Percentiles rank a stretch among this genome's conserved stretches.
These are phyloP conservation scores for Chrosomus eos DNA, from an alignment of 2,797 vertebrate genomes.

Conservation along the genomic window DNA sequence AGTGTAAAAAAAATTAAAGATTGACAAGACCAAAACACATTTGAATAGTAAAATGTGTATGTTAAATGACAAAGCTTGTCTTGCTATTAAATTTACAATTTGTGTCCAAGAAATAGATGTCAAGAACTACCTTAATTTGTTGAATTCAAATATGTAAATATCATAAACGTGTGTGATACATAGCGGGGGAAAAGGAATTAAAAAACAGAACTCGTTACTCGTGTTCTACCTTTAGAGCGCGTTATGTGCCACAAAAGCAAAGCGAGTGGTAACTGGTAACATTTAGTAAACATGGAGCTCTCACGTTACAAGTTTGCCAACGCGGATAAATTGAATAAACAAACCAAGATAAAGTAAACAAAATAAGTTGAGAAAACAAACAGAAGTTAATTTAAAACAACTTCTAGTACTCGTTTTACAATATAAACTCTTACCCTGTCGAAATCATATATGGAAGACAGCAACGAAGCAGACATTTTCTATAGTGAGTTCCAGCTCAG, in stretches of 20 bases:
- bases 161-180: background rate
- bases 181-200: too few species aligned
- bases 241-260: background rate
- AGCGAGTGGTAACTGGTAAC: background rate
- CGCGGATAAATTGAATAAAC: background rate
- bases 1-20: background rate
- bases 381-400: background rate
- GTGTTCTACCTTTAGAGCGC: background rate
- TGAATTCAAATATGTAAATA: background rate
- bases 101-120: too few species aligned
- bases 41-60: background rate
- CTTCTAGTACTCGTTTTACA: background rate
- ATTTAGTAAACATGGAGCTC: background rate
- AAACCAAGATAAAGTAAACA: background rate
- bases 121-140: background rate
- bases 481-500: conserved; percentile 78
- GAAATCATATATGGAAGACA: conserved; percentile 96
- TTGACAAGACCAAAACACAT: background rate
- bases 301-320: conserved; percentile 21
- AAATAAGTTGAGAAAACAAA: background rate
- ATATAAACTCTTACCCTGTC: conserved; percentile 85
- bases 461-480: conserved; percentile 91
- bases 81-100: background rate
- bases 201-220: background rate
- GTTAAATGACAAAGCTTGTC: background rate